Evolutionary conservation across 2,113 vertebrate species (phyloP).

Genomic region (Thalassarche chlororhynchos): DNA sequence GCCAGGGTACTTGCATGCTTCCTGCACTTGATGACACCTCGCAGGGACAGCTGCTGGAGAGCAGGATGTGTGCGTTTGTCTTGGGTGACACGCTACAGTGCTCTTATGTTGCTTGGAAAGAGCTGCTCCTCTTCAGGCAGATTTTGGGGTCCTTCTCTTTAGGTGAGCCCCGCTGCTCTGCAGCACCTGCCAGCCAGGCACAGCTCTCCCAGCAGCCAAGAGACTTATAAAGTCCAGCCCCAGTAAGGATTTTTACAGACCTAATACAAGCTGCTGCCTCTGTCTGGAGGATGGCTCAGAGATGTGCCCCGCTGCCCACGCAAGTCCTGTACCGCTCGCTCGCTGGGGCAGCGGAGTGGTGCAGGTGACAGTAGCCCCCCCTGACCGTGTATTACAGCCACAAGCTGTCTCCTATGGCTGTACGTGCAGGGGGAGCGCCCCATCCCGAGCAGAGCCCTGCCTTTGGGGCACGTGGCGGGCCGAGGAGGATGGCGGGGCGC

Average conservation of each 20-base stretch:
- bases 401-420: neutral
- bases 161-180: neutral
- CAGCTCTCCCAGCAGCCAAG: neutral
- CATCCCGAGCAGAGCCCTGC: neutral
- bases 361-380: neutral
- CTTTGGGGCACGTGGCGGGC: too few species aligned
- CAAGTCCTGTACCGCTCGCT: neutral
- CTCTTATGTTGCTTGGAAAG: neutral
- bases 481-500: neutral
- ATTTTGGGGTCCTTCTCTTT: neutral
- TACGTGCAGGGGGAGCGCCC: neutral
- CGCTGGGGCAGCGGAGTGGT: neutral
- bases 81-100: neutral
- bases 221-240: too few species aligned
- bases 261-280: neutral
- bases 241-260: neutral
- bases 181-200: neutral
- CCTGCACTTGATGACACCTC: too few species aligned
- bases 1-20: neutral
- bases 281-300: neutral
- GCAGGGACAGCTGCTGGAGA: neutral
- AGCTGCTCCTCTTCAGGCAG: neutral
- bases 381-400: neutral
- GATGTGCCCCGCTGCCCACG: neutral
- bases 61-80: neutral